phyloP scores from a whole-genome alignment of 2,113 vertebrate genomes.

The Podiceps cristatus region DNA sequence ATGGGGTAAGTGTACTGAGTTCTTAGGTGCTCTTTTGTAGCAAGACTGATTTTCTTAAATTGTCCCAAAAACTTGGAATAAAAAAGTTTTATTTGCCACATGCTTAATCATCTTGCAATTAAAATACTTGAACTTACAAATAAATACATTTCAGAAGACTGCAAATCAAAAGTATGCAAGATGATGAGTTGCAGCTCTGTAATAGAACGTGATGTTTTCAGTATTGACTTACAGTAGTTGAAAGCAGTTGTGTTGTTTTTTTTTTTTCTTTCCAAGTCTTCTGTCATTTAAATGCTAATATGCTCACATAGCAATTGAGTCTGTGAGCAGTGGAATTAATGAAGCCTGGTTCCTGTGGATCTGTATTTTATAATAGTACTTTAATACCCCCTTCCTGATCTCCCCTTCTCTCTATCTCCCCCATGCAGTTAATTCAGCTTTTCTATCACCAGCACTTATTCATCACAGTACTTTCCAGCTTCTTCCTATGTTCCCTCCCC shows the following conservation, averaged over 20 bases:
- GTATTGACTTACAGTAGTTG: not conserved
- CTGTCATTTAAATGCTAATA: slow-evolving; percentile 2
- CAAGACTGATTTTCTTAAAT: not conserved
- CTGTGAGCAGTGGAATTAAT: not conserved
- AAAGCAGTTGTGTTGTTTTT: not conserved
- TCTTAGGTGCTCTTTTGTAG: not conserved
- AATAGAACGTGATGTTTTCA: not conserved
- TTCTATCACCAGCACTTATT: not conserved
- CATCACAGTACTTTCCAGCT: not conserved
- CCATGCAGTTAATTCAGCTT: not conserved
- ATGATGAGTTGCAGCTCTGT: not conserved
- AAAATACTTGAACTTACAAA: not conserved
- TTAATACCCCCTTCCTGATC: not conserved
- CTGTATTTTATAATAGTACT: not conserved
- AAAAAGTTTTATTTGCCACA: not conserved
- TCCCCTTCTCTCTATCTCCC: not conserved
- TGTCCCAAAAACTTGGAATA: not conserved
- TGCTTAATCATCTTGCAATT: not conserved
- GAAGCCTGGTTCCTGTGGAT: not conserved
- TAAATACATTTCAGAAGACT: not conserved
- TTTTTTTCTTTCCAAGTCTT: not conserved
- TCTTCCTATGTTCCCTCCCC: not conserved
- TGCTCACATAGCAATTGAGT: not conserved
- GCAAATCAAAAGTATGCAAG: not conserved
- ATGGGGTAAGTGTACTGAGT: slow-evolving; percentile 82